A percentile compares a stretch with the other conserved stretches of the same genome.
Conservation (phyloP, 2,888 invertebrate genomes). For the Dasypolia templi region DNA sequence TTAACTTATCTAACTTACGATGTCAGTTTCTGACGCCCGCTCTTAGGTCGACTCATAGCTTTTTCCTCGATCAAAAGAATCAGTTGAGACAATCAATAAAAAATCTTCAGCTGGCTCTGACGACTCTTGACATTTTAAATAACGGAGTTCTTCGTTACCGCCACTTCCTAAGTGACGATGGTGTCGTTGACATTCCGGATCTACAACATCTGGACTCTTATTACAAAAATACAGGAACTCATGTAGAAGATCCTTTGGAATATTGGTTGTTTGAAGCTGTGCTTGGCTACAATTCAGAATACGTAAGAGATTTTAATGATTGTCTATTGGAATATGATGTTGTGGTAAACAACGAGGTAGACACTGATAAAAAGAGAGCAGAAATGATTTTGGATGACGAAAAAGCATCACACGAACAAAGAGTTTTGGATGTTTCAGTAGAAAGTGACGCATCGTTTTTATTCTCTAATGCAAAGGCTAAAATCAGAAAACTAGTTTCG, state of each 20-base stretch:
- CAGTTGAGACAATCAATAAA: constrained; percentile 66
- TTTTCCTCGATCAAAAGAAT: constrained; percentile 71
- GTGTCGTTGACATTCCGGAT: constrained; percentile 59
- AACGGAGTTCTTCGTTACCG: constrained; percentile 73
- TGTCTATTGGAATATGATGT: constrained; percentile 57
- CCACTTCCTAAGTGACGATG: constrained; percentile 33
- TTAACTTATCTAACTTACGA: constrained; percentile 85
- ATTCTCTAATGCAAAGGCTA: constrained; percentile 61
- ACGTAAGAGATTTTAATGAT: constrained; percentile 54
- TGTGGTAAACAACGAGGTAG: constrained; percentile 45
- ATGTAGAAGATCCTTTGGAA: constrained; percentile 67
- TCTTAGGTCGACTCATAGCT: constrained; percentile 36
- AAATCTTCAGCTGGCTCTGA: constrained; percentile 70
- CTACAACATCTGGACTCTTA: constrained; percentile 60
- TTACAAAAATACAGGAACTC: constrained; percentile 57
- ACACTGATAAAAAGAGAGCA: constrained; percentile 68
- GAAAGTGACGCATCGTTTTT: constrained; percentile 66
- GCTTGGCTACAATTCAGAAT: constrained; percentile 45
- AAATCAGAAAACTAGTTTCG: constrained; percentile 63
- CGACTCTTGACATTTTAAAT: constrained; percentile 72
- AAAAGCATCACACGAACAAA: constrained; percentile 55
- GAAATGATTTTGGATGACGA: constrained; percentile 74
- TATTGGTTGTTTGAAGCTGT: constrained; percentile 78
- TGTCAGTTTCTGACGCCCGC: constrained; percentile 24
- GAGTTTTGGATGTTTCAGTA: constrained; percentile 32